A percentile compares a stretch with the other conserved stretches of the same genome.
Evolutionary conservation across 2,797 vertebrate species (phyloP).

Genomic region (Chloroceryle amazona): DNA sequence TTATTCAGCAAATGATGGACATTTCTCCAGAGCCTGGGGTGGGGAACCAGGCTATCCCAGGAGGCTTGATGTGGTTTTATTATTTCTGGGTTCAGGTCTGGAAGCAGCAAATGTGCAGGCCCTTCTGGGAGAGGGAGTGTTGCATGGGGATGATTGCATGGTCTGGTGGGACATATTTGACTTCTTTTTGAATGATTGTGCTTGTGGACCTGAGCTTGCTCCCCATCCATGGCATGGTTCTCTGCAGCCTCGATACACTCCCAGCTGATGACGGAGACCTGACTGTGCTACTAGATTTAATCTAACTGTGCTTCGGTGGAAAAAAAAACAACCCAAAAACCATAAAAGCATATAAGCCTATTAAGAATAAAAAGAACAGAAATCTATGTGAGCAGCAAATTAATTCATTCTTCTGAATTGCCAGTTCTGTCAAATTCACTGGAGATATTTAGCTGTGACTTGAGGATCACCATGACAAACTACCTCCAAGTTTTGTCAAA

Average conservation of each 20-base stretch:
- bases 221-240: rapidly evolving
- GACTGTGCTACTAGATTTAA: background rate
- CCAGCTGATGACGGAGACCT: background rate
- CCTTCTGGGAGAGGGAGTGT: background rate
- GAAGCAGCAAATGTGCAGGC: background rate
- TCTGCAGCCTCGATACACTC: background rate
- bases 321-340: background rate
- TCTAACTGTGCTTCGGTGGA: background rate
- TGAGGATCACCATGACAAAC: background rate
- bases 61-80: background rate
- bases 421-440: background rate
- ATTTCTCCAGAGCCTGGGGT: background rate
- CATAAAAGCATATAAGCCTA: background rate
- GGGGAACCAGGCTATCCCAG: background rate
- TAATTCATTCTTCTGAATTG: background rate
- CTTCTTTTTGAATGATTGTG: background rate
- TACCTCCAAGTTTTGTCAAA: background rate
- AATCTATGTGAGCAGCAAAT: background rate
- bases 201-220: background rate
- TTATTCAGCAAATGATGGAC: background rate
- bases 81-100: background rate
- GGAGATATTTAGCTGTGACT: background rate
- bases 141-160: background rate
- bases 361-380: background rate
- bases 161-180: background rate